A percentile compares a stretch with the other conserved stretches of the same genome.
These are phyloP conservation scores for Hirtodrosophila duncani DNA, from an alignment of 2,888 invertebrate species.

Conservation along the genomic window DNA sequence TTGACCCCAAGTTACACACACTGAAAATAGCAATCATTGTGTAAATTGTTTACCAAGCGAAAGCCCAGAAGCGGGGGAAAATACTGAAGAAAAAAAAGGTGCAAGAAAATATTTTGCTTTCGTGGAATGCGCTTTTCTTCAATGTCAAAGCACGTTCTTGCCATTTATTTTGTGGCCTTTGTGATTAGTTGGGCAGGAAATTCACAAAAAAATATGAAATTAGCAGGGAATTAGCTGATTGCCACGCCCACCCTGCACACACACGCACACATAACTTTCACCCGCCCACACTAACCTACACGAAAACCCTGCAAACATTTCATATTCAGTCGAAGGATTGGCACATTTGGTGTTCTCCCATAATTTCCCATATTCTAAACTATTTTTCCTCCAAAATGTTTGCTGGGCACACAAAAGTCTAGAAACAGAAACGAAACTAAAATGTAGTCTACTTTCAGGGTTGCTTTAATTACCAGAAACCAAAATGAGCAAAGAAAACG, in stretches of 20 bases:
- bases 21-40: slow-evolving; percentile 40
- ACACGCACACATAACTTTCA: no score
- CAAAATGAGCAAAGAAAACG: slow-evolving; percentile 38
- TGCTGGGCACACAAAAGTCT: slow-evolving; percentile 10
- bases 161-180: slow-evolving; percentile 53
- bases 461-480: slow-evolving; percentile 53
- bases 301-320: no score
- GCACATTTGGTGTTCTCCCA: no score
- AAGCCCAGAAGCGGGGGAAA: slow-evolving; percentile 1
- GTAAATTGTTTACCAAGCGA: slow-evolving; percentile 38
- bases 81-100: no score
- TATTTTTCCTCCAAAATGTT: no score
- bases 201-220: slow-evolving; percentile 54
- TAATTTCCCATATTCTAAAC: no score
- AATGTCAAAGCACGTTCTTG: slow-evolving; percentile 69
- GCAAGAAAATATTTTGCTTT: slow-evolving; percentile 37
- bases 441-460: slow-evolving; percentile 52
- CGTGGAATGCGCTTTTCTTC: slow-evolving; percentile 36
- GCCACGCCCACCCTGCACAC: slow-evolving; percentile 27
- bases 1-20: slow-evolving; percentile 31
- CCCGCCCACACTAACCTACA: no score
- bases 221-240: slow-evolving; percentile 60
- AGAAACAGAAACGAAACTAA: slow-evolving; percentile 45
- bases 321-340: no score
- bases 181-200: slow-evolving; percentile 41